Base-by-base conservation (phyloP, 1,140 invertebrate genomes). In the Sarcophaga peregrina region DNA sequence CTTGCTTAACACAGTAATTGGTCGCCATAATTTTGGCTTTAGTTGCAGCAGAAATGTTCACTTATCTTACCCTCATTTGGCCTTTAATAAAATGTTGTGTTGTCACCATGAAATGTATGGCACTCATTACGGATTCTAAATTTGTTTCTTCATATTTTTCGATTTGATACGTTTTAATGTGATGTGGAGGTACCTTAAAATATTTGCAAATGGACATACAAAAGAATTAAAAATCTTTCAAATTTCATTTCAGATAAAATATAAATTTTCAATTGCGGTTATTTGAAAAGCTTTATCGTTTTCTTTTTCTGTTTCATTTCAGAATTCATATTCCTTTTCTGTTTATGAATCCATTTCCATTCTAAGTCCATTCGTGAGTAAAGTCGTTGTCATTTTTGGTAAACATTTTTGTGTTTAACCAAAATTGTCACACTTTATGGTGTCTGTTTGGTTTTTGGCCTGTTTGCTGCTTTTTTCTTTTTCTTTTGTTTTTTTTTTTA, bases 51-150 rank as follows among this genome's bases (percentile, higher is more conserved):
- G 17, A 20, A 17, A 68, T 68, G 8, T 68, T 37, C 25, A 25
- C 8, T 20, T 68, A 20, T 80, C 58, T 76, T 86, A 92, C 92
- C 90, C 91, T 91, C 86, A 92, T 91, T 89, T 91, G 91, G 72
- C 91, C 91, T 85, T 91, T 90, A 82, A 91, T 85, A 83, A 92
- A 92, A 86, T 92, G 92, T 81, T 92, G 91, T 84, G 90, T 91
- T 86, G 92, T 92, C 81, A 92, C 91, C 80, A 91, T 90, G 84
- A 92, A 92, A 85, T 92, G 90, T 84, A 92, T 91, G 82, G 88
- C 89, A 87, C 88, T 88, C 84, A 88, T 87, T 50, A 90, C 87
- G 17, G 87, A 89, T 83, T 89, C 89, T 85, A 90, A 84, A 52
- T 86, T 87, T 82, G 82, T 87, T 78, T 90, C 87, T 85, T 87